Evolutionary conservation across 35 echinoderm and acorn worm genomes (phyloP), one percentile per base, ranked within the genome.

Genomic region (Anneissia japonica): DNA sequence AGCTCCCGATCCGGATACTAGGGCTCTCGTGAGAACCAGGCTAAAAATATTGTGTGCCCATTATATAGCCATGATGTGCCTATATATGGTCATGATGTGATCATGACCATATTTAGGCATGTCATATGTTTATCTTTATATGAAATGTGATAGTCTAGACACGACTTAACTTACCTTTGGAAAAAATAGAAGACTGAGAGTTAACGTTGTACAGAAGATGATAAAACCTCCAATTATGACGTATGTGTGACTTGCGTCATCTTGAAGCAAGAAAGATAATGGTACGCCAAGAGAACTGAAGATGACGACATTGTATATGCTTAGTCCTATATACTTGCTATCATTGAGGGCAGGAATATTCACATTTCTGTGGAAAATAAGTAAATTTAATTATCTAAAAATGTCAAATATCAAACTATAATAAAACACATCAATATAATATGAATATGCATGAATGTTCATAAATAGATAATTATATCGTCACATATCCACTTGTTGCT

Each of bases 91-190:
- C n/a, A n/a, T n/a, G n/a, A n/a, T n/a, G n/a, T n/a, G n/a, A n/a
- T n/a, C n/a, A n/a, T n/a, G n/a, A n/a, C n/a, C n/a, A n/a, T n/a
- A n/a, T n/a, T n/a, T n/a, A n/a, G n/a, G n/a, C n/a, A n/a, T n/a
- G n/a, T n/a, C n/a, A n/a, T n/a, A n/a, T n/a, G n/a, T n/a, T n/a
- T n/a, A n/a, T n/a, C n/a, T n/a, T n/a, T n/a, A n/a, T n/a, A n/a
- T n/a, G n/a, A n/a, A n/a, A n/a, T n/a, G n/a, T n/a, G n/a, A n/a
- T n/a, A n/a, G n/a, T n/a, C n/a, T n/a, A n/a, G n/a, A n/a, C n/a
- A n/a, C n/a, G n/a, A n/a, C n/a, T n/a, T 55, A 46, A 76, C 89
- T 91, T 86, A 99, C 96, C 91, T 99, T 99, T n/a, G 96, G 96
- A 77, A 99, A 77, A 82, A 99, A 99, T 32, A 99, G 79, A 36